Evolutionary conservation across 2,797 vertebrate genomes (phyloP), one percentile per base, ranked within the genome.

Genomic region (Gadopsis marmoratus): DNA sequence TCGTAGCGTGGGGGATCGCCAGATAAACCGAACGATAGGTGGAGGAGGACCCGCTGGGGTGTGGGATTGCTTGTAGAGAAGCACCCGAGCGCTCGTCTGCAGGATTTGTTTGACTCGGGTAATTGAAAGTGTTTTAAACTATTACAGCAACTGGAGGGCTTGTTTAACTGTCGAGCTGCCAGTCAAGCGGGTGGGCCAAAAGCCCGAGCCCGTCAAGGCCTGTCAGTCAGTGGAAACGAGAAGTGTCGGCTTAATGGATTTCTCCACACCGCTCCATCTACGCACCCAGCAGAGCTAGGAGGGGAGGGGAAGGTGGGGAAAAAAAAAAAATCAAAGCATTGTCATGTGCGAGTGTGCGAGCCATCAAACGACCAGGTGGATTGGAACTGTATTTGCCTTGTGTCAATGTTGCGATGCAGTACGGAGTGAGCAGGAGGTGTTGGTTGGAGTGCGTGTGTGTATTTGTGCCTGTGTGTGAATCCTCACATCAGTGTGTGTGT

Each of bases 41-140:
- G 59, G 76, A 73, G 67, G 74, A 84, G 77, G 88, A 81, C 81
- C 78, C 83, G 81, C 87, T 86, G 95, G 94, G 95, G 94, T 95
- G 92, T 93, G 86, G 86, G 83, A 79, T 91, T 91, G 90, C 90
- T 90, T 66, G 89, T 89, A 85, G 88, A 90, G 93, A 92, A 88
- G 89, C 92, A 65, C 84, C 93, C 86, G 74, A 85, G 92, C 88
- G 82, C 90, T 89, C 88, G 92, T 91, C 89, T 86, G 91, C 86
- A 96, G 97, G 96, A 97, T 98, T 97, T 99, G 97, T 99, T 99
- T 99, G 98, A 99, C 98, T 98, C 95, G 94, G 96, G 96, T 99
- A 99, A 99, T 99, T 99, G 97, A 99, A 99, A 98, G 97, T 99
- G 98, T 98, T 99, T 99, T 97, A 97, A 98, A 98, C 97, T 98